These are phyloP conservation scores for Epizoanthus illoricatus DNA, from an alignment of 92 coral and sea anemone species.

Conservation along the genomic window DNA sequence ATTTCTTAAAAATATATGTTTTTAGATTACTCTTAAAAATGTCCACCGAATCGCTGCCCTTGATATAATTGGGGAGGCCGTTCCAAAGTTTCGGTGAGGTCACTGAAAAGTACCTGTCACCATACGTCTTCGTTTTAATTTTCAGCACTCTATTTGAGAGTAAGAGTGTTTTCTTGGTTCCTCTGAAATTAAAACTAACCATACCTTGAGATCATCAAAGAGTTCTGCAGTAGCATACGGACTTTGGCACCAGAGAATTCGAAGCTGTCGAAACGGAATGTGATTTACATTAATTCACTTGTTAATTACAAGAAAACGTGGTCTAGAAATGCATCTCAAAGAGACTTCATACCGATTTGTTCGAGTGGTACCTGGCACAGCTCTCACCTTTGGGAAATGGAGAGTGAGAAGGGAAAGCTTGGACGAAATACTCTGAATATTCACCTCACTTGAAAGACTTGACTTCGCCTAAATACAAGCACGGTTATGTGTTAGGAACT, in stretches of 20 bases:
- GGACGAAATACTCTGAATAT: constrained; percentile 86
- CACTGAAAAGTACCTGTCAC: no score
- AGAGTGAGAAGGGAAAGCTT: constrained; percentile 82
- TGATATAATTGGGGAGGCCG: no score
- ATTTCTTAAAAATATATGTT: no score
- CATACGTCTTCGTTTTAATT: no score
- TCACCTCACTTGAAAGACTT: constrained; percentile 85
- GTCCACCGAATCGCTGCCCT: no score
- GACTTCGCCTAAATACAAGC: constrained; percentile 70
- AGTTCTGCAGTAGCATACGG: constrained; percentile 98
- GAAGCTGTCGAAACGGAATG: constrained; percentile 54
- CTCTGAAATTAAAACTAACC: background rate
- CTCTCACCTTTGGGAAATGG: constrained; percentile 91
- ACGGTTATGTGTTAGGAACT: background rate
- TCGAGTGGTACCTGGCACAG: background rate
- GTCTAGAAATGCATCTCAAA: background rate
- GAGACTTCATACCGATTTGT: background rate
- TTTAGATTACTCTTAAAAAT: no score
- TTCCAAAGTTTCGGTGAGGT: no score
- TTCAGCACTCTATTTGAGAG: no score
- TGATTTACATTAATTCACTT: background rate
- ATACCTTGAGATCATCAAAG: constrained; percentile 92
- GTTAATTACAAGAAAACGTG: background rate
- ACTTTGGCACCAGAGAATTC: constrained; percentile 96
- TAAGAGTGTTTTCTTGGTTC: no score